Evolutionary conservation across 2,888 invertebrate species (phyloP), one percentile per base, ranked within the genome.

Genomic region (Xanthostigma xanthostigma): DNA sequence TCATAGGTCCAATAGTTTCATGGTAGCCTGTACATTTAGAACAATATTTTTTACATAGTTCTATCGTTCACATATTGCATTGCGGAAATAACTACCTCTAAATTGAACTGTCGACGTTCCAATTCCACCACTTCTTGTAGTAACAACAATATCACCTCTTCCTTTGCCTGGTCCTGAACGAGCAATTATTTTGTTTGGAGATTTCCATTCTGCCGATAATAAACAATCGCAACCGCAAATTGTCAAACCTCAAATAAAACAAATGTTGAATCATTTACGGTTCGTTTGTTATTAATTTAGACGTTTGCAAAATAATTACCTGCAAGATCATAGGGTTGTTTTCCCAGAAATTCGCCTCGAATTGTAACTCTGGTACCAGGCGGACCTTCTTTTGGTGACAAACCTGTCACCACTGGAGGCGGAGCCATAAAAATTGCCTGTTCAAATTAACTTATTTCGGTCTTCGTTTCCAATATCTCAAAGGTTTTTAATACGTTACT

Each of bases 371-470:
- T 79, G 1, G 96, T 96, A 9, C 97, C 96, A 9, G 96, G 96
- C 40, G 93, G 92, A 1, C 97, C 98, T 71, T 98, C 97, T 62
- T 95, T 97, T 0, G 98, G 98, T 4, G 97, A 97, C 52, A 98
- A 80, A 27, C 98, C 98, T 41, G 95, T 95, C 13, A 96, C 94
- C 48, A 90, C 81, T 9, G 92, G 92, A 54, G 83, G 81, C 51
- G 82, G 84, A 46, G 78, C 79, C 83, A 84, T 81, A 27, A 27
- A 27, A 27, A 27, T 27, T 27, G 27, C 6, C 27, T 49, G 6
- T 27, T 27, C 27, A 27, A 6, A 5, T 27, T 6, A 27, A 27
- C 38, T 48, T 35, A n/a, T 12, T 47, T 36, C 27, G 27, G 27
- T 27, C 6, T 27, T 27, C 27, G 27, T 27, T 27, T 27, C 27